These are phyloP conservation scores for Agapetus fuscipes DNA, from an alignment of 2,888 invertebrate species.

Conservation along the genomic window DNA sequence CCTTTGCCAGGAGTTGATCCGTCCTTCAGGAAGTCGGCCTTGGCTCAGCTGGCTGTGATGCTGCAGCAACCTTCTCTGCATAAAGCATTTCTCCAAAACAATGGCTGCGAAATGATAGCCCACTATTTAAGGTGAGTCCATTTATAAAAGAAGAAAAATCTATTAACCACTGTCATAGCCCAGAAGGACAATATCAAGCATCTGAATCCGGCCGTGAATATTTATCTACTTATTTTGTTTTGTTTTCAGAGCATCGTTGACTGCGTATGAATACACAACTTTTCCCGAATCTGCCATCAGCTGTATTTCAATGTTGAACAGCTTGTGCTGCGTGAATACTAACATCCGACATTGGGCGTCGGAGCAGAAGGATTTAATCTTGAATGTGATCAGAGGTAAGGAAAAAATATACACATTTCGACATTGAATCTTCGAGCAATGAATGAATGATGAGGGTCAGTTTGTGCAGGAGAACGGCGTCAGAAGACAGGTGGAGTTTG, in stretches of 20 bases:
- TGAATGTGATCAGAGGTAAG: conserved; percentile 40
- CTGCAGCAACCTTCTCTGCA: conserved; percentile 53
- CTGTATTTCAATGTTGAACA: conserved; percentile 42
- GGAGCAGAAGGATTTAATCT: conserved; percentile 28
- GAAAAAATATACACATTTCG: too few species aligned
- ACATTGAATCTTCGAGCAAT: too few species aligned
- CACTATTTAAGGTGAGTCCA: conserved; percentile 37
- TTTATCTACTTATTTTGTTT: conserved; percentile 6
- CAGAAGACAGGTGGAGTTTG: too few species aligned
- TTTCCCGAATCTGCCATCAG: conserved; percentile 46
- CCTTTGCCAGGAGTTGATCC: conserved; percentile 45
- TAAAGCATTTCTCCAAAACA: conserved; percentile 46
- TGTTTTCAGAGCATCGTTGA: conserved; percentile 40
- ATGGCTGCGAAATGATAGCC: conserved; percentile 44
- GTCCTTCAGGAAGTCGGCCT: conserved; percentile 54
- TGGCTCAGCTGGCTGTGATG: conserved; percentile 59
- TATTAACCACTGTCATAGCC: conserved; percentile 29
- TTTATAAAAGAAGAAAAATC: conserved; percentile 35
- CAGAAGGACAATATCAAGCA: too few species aligned
- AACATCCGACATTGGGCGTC: conserved; percentile 17
- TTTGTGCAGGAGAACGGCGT: too few species aligned
- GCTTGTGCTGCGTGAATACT: conserved; percentile 25
- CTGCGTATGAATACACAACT: conserved; percentile 39
- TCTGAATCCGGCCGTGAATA: background rate
- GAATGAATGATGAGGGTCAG: too few species aligned